phyloP scores from a whole-genome alignment of 2,113 vertebrate species.

The Chaetura pelagica region DNA sequence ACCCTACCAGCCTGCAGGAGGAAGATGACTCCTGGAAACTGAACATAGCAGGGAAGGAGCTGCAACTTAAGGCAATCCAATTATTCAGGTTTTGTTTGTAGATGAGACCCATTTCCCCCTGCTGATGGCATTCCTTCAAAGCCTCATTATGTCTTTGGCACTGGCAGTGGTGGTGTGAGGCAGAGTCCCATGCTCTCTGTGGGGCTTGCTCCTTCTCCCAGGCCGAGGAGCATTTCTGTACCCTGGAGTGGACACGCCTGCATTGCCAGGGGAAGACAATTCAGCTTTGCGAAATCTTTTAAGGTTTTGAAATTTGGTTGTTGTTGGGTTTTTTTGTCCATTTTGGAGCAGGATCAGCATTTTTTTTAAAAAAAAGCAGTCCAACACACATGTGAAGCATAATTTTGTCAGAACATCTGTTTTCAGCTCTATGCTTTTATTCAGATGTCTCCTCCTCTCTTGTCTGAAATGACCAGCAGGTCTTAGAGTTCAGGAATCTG shows the following conservation, averaged over 20 bases:
- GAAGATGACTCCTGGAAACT: background rate
- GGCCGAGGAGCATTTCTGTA: background rate
- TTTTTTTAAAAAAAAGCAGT: background rate
- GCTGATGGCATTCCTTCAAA: background rate
- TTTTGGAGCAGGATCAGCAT: background rate
- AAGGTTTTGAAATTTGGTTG: background rate
- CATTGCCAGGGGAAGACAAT: slow-evolving; percentile 3
- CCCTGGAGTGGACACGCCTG: background rate
- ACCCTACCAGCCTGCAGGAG: background rate
- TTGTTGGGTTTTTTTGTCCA: background rate
- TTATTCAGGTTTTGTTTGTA: background rate
- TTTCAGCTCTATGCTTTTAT: slow-evolving; percentile 10
- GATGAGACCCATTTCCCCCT: background rate
- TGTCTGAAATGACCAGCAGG: slow-evolving; percentile 28
- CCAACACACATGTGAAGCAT: background rate
- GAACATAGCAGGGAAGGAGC: background rate
- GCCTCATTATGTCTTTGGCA: background rate
- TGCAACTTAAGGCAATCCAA: background rate
- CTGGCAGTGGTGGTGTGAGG: rapidly evolving
- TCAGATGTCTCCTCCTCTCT: background rate
- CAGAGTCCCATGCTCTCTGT: background rate
- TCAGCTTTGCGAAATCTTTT: slow-evolving; percentile 9
- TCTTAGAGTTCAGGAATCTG: background rate
- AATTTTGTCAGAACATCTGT: slow-evolving; percentile 29
- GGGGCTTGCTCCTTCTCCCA: background rate